These are phyloP conservation scores for Apis mellifera DNA, from an alignment of 1,140 invertebrate genomes.

Conservation along the genomic window Amel_HAv3.1 CM009935.2:4145501-4146000, in stretches of 20 bases:
- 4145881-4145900: slow-evolving; percentile 14
- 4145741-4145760: slow-evolving; percentile 37
- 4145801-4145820: slow-evolving; percentile 27
- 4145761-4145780: slow-evolving; percentile 60
- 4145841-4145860: slow-evolving; percentile 44
- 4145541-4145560: neutral
- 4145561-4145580: neutral
- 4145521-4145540: neutral
- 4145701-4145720: neutral
- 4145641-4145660: neutral
- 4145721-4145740: neutral
- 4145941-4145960: slow-evolving; percentile 67
- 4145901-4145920: slow-evolving; percentile 36
- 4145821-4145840: slow-evolving; percentile 30
- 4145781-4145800: slow-evolving; percentile 29
- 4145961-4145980: slow-evolving; percentile 48
- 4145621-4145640: neutral
- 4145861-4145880: slow-evolving; percentile 45
- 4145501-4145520: neutral
- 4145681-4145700: neutral
- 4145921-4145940: slow-evolving; percentile 67
- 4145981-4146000: slow-evolving; percentile 6
- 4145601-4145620: neutral
- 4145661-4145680: neutral
- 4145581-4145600: neutral